Conservation (phyloP, 2,113 vertebrate species). For the Podarcis muralis region DNA sequence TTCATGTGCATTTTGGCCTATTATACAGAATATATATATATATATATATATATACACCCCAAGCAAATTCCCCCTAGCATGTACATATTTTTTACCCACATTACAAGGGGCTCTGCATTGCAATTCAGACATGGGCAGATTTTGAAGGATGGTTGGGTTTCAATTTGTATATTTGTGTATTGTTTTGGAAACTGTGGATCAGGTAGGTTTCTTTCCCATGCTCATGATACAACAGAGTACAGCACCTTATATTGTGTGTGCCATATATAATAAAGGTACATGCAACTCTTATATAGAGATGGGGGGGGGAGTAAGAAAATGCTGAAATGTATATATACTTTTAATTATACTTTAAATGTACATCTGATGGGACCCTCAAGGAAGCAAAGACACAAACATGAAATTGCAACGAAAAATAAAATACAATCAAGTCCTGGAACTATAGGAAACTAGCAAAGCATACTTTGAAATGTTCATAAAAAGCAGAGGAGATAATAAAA, state of each 20-base stretch:
- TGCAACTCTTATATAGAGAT: not conserved
- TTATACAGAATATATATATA: too few relatives aligned
- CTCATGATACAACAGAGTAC: slow-evolving; percentile 15
- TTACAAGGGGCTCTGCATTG: too few relatives aligned
- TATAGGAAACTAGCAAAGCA: too few relatives aligned
- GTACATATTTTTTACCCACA: too few relatives aligned
- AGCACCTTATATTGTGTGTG: not conserved
- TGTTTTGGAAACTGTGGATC: too few relatives aligned
- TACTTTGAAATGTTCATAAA: not conserved
- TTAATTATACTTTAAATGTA: not conserved
- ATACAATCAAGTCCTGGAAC: not conserved
- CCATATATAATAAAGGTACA: not conserved
- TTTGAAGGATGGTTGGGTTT: too few relatives aligned
- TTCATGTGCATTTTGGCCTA: too few relatives aligned
- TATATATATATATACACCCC: too few relatives aligned
- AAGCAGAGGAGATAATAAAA: not conserved
- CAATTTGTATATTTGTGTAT: too few relatives aligned
- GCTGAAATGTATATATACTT: not conserved
- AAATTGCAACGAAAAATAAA: not conserved
- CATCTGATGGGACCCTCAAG: not conserved
- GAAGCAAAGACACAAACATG: not conserved
- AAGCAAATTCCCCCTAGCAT: too few relatives aligned
- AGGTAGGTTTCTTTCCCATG: too few relatives aligned
- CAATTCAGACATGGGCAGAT: too few relatives aligned
- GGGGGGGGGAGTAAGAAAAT: not conserved